A percentile compares a stretch with the other conserved stretches of the same genome.
Evolutionary conservation across 2,888 invertebrate species (phyloP).

Genomic region (Scaptomyza tumidula): DNA sequence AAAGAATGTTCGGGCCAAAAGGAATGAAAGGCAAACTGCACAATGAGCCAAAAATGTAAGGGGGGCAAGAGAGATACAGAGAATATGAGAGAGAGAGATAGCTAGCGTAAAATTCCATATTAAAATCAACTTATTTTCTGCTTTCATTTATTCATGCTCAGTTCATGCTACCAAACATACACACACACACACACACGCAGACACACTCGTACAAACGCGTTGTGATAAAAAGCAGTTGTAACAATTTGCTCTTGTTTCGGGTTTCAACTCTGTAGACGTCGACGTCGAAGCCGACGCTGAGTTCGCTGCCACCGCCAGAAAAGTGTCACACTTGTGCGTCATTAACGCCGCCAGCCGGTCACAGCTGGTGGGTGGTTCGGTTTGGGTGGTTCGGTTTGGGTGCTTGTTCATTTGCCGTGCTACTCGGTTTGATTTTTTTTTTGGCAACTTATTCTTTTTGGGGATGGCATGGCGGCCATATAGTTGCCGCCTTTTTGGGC

Average conservation of each 20-base stretch:
- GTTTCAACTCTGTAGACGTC: conserved; percentile 48
- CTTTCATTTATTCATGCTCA: conserved; percentile 80
- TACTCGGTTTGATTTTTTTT: background rate
- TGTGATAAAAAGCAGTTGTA: conserved; percentile 65
- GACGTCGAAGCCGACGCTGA: conserved; percentile 13
- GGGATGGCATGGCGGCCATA: conserved; percentile 59
- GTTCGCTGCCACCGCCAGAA: conserved; percentile 32
- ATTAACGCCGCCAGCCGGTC: conserved; percentile 80
- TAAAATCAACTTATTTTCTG: conserved; percentile 81
- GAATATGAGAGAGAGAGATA: conserved; percentile 24
- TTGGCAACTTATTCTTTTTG: conserved; percentile 11
- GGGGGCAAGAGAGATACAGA: background rate
- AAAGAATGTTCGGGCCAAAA: conserved; percentile 25
- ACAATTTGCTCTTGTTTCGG: conserved; percentile 71
- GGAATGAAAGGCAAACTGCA: conserved; percentile 34
- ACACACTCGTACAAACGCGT: conserved; percentile 17
- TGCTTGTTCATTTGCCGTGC: conserved; percentile 40
- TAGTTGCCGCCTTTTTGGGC: conserved; percentile 59
- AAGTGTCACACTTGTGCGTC: conserved; percentile 83
- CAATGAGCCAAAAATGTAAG: conserved; percentile 24
- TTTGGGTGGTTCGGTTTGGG: conserved; percentile 9
- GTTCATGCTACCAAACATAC: conserved; percentile 36
- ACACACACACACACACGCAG: conserved; percentile 32
- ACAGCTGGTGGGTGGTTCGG: conserved; percentile 72
- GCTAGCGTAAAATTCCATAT: conserved; percentile 78